Base-by-base conservation (phyloP, 2,797 vertebrate genomes). In the Melanotaenia maccullochi region DNA sequence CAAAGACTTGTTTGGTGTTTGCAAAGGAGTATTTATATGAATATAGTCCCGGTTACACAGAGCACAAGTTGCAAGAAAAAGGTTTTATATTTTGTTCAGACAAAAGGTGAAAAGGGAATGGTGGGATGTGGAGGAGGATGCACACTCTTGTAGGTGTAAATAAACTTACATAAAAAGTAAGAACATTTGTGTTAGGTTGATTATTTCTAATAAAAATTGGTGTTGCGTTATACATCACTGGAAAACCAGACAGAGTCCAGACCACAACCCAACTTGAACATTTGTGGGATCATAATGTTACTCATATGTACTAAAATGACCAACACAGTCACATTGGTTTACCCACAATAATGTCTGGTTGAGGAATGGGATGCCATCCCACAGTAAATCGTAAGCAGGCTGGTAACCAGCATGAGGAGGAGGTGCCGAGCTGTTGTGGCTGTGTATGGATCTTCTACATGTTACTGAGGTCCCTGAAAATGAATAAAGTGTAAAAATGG, bases 1-100 rank as follows among this genome's bases (percentile, higher is more conserved):
- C 88, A 91, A 91, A 91, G 81, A 54, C 36, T 54, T 30, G 65
- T 76, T 80, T 11, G 18, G 57, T 80, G 79, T 85, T 81, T 83
- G 76, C 25, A 51, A 56, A 66, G 38, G 36, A 52, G 65, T 69
- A 66, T 84, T 83, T 80, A 56, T 83, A 73, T 25, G 32, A 82
- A 62, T 68, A 35, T 38, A 35, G 83, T 85, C 82, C 87, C 82
- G 87, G 65, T 86, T 83, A 73, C 73, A 63, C 33, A 11, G 44
- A 68, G 38, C 13, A 49, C 77, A 72, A 71, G 68, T 62, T 57
- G 33, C 36, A 66, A 60, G 16, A 62, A 82, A 78, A 58, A 60
- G 18, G 65, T 71, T 75, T 62, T 62, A 66, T 38, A 51, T 22
- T 80, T 71, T 79, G 64, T 75, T 81, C 35, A 73, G 62, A 47